Conservation (phyloP, 23 tunicate species). For the Ascidia mentula region DNA sequence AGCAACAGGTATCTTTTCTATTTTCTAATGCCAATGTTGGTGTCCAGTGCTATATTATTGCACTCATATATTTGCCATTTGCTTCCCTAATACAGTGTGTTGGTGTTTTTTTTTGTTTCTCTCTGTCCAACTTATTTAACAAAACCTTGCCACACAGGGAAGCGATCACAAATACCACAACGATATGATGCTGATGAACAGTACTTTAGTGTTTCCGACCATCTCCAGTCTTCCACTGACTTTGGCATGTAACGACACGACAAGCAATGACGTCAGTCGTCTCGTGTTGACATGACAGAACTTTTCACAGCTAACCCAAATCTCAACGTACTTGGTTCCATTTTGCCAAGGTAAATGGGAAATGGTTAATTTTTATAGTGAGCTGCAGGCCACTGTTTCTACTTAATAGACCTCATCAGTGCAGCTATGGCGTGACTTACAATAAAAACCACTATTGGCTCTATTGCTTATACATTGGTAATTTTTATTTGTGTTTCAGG, state of each 20-base stretch:
- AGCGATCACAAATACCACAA: conserved; percentile 78
- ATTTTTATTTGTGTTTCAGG: no score
- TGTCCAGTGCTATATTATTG: no score
- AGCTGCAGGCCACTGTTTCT: no score
- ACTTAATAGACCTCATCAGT: no score
- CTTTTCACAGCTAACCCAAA: conserved; percentile 26
- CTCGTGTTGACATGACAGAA: conserved; percentile 50
- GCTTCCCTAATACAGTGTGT: no score
- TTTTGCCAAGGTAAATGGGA: conserved; percentile 46
- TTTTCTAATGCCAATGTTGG: no score
- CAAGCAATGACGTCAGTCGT: conserved; percentile 73
- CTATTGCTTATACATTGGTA: no score
- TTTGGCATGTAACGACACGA: conserved; percentile 75
- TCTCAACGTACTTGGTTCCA: conserved; percentile 20
- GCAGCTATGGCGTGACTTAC: no score
- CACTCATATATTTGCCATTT: no score
- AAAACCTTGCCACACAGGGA: conserved; percentile 16
- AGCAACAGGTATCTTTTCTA: conserved; percentile 20
- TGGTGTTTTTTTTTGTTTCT: neutral
- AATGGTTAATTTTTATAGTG: no score
- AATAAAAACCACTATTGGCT: no score
- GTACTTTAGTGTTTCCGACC: conserved; percentile 69
- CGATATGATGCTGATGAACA: conserved; percentile 66
- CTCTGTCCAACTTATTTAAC: no score
- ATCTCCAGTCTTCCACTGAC: conserved; percentile 79